Percentiles rank a stretch among this genome's conserved stretches.
Evolutionary conservation across 2,113 vertebrate species (phyloP).

Genomic region (Calonectris borealis): DNA sequence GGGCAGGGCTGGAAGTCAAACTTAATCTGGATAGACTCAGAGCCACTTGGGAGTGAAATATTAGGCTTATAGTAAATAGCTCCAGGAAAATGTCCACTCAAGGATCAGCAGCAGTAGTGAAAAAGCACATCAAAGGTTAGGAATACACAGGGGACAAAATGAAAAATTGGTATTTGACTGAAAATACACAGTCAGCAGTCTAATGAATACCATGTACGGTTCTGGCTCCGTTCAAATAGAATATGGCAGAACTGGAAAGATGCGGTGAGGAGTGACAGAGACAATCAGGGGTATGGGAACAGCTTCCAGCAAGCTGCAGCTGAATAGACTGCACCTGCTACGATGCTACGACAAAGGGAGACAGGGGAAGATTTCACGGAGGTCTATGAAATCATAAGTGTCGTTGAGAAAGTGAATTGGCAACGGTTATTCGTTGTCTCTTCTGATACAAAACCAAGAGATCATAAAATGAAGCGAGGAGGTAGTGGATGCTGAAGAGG

Average conservation of each 20-base stretch:
- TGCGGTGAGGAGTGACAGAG: background rate
- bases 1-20: background rate
- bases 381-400: background rate
- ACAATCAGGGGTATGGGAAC: background rate
- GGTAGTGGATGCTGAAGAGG: background rate
- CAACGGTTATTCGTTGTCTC: background rate
- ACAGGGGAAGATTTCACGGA: background rate
- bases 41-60: background rate
- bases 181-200: background rate
- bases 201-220: rapidly evolving
- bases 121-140: background rate
- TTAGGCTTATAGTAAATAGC: background rate
- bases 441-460: background rate
- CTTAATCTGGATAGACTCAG: background rate
- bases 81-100: background rate
- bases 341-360: background rate
- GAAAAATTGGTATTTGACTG: background rate
- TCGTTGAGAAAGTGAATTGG: background rate
- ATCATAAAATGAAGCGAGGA: background rate
- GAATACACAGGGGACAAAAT: background rate
- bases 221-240: background rate
- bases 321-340: background rate
- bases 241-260: background rate
- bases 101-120: background rate
- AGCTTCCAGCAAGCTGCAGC: background rate